Conservation (phyloP, 2,888 invertebrate genomes). For the Tryphoninae sp. region DNA sequence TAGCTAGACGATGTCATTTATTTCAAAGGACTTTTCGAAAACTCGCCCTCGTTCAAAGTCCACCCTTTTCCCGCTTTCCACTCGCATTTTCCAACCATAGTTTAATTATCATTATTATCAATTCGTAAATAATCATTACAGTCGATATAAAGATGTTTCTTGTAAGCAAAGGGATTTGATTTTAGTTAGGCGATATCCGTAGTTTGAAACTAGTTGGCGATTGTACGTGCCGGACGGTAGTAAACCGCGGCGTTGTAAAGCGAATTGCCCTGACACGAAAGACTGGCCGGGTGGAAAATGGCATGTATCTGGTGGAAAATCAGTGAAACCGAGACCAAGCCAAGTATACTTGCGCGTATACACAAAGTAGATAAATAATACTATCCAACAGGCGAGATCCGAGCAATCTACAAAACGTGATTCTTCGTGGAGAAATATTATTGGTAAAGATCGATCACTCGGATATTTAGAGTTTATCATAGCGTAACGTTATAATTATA, state of each 20-base stretch:
- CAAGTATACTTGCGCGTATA: not conserved
- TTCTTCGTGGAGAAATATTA: not conserved
- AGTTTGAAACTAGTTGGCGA: not conserved
- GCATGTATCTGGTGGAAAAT: conserved; percentile 67
- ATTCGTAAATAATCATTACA: not conserved
- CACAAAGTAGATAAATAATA: conserved; percentile 44
- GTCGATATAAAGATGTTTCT: not conserved
- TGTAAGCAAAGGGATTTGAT: not conserved
- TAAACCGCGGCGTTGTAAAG: not conserved
- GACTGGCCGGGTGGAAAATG: conserved; percentile 64
- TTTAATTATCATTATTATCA: not conserved
- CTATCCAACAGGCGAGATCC: conserved; percentile 42
- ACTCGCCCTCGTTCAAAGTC: not conserved
- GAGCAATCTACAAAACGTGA: conserved; percentile 38
- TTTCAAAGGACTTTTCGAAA: too few relatives aligned
- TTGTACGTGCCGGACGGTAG: not conserved
- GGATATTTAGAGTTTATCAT: too few relatives aligned
- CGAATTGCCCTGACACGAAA: conserved; percentile 64
- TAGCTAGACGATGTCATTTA: not conserved
- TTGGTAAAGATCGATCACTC: not conserved
- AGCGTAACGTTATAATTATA: too few relatives aligned
- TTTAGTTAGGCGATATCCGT: not conserved
- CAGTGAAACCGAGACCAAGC: conserved; percentile 64
- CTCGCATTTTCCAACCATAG: not conserved
- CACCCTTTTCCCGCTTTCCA: conserved; percentile 4